Evolutionary conservation across 2,888 invertebrate species (phyloP), one percentile per base, ranked within the genome.

Genomic region (Perizoma flavofasciatum): DNA sequence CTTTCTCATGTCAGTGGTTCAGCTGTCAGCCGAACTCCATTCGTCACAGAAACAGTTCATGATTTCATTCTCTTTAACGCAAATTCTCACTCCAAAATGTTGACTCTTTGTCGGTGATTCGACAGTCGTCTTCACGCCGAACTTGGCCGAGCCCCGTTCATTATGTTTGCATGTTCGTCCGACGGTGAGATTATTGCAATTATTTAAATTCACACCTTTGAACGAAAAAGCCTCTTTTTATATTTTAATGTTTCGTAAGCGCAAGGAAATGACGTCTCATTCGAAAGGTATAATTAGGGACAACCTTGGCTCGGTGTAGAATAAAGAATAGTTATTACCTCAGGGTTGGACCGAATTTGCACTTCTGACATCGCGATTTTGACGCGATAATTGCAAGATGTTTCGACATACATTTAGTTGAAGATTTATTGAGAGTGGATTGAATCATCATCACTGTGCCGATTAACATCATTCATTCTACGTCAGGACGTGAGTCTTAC

Each of bases 171-270:
- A 88, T 91, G 91, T 88, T 84, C 77, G 79, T 83, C 83, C 75
- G 81, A 80, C 82, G 76, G 65, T 71, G 68, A 78, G 86, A 91
- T 91, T 90, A 91, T 91, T 91, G 90, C 91, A 91, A 92, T 92
- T 91, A 91, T 92, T 92, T 91, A 92, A 91, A 92, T 91, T 92
- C 91, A 90, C 92, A 91, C 92, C 91, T 92, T 88, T 83, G 86
- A 80, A 86, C 82, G 84, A 89, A 90, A 91, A 90, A 87, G 81
- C 82, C 83, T 85, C 85, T 87, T 90, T 89, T 89, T 85, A 84
- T 77, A 84, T 85, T 78, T 88, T 89, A 89, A 92, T 88, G 85
- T 91, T 90, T 89, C 88, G 89, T 85, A 88, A 91, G 85, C 80
- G 86, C 79, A 81, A 85, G 88, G 88, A 90, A 91, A 89, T 90